Base-by-base conservation (phyloP, 2,113 vertebrate genomes). In the Quiscalus mexicanus region DNA sequence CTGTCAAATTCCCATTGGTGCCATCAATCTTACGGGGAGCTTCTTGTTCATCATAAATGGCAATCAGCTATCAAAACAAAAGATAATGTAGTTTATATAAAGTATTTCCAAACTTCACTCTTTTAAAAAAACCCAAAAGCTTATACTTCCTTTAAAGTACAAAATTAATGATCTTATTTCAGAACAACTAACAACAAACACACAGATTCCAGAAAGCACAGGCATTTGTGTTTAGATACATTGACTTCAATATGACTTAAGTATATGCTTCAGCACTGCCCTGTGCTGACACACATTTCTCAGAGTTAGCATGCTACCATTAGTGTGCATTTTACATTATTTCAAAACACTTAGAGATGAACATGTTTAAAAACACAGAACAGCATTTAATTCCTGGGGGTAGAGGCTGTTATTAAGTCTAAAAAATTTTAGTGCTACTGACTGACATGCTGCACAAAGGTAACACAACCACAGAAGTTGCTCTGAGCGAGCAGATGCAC, bases 11-110 rank as follows among this genome's bases (percentile, higher is more conserved):
- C 62, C 97, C 98, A 52, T 78, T 84, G 71, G 98, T 98, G 74
- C 97, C 98, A 67, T 98, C 97, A 63, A 77, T 95, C 97, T 98
- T 99, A 81, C 60, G 97, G 95, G 98, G 98, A 92, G 98, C 93
- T 97, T 99, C 99, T 98, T 99, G 98, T 74, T 99, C 99, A 9
- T 99, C 99, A 94, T 99, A 99, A 96, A 99, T 98, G 6, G 99
- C 99, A 95, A 99, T 99, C 97, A 99, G 98, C 99, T 99, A 68
- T 25, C 84, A 97, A 97, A 97, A 96, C 22, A 90, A 96, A 95
- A 87, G 60, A 97, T 52, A 96, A 91, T 9, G 68, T 21, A 50
- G n/a, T 81, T 49, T 60, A 31, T 42, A 67, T 17, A 19, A 78
- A 75, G 13, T 47, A 60, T 31, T 83, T 69, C 21, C 47, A 88